These are phyloP conservation scores for Crossocerus cetratus DNA, from an alignment of 2,888 invertebrate genomes.

Conservation along the genomic window DNA sequence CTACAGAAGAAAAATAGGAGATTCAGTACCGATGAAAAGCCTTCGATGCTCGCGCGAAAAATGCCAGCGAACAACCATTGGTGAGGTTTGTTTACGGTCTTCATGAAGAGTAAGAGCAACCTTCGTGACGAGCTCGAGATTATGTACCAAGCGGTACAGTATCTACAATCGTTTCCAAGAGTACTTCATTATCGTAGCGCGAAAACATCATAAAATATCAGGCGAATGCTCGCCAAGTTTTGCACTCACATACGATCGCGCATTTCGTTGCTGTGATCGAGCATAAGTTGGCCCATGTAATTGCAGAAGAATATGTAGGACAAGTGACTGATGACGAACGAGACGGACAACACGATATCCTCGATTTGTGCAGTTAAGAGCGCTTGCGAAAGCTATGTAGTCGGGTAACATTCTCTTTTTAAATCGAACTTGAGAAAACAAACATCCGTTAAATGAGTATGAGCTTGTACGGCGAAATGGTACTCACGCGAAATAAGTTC, in stretches of 20 bases:
- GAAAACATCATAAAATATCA: too few relatives aligned
- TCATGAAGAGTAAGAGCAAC: not conserved
- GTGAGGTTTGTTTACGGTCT: not conserved
- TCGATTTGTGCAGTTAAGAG: not conserved
- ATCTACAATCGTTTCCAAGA: not conserved
- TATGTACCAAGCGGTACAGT: not conserved
- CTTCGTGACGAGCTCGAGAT: not conserved
- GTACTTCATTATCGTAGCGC: not conserved
- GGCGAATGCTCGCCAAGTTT: too few relatives aligned
- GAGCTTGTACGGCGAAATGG: too few relatives aligned
- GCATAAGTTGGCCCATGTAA: not conserved
- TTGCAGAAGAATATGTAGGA: not conserved
- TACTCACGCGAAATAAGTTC: constrained; percentile 1
- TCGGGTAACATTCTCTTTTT: too few relatives aligned
- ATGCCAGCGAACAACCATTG: not conserved
- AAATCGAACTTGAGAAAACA: too few relatives aligned
- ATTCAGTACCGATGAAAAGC: not conserved
- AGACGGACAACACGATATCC: not conserved
- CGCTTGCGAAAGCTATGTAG: too few relatives aligned
- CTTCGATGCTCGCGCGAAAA: not conserved
- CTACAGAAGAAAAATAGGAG: not conserved
- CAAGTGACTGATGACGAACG: not conserved
- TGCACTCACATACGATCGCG: not conserved
- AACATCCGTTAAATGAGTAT: too few relatives aligned
- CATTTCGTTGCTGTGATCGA: not conserved